A percentile compares a stretch with the other conserved stretches of the same genome.
Conservation (phyloP, 2,888 invertebrate species). For the Brachycybe producta region DNA sequence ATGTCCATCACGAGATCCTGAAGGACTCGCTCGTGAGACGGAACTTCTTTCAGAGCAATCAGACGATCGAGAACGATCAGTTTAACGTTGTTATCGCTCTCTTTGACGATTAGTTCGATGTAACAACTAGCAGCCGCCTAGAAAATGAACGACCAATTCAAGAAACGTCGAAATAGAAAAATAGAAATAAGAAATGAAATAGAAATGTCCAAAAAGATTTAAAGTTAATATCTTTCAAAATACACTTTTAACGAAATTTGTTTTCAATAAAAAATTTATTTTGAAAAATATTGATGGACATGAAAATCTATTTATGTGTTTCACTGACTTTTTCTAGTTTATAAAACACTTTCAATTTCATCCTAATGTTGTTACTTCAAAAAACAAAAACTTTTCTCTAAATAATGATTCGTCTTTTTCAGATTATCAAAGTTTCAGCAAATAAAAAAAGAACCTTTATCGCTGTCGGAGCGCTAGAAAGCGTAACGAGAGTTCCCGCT, state of each 20-base stretch:
- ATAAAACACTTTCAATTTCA: no score
- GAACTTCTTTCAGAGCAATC: slow-evolving; percentile 69
- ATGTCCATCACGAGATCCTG: slow-evolving; percentile 93
- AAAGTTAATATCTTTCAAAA: no score
- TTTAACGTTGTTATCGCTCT: slow-evolving; percentile 99
- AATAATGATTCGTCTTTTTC: not conserved
- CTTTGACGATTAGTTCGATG: slow-evolving; percentile 97
- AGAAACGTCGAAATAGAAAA: slow-evolving; percentile 1
- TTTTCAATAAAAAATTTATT: no score
- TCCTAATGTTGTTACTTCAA: no score
- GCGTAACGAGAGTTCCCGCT: slow-evolving; percentile 91
- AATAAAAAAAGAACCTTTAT: slow-evolving; percentile 54
- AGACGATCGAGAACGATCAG: slow-evolving; percentile 91
- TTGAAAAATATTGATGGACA: no score
- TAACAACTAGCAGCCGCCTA: slow-evolving; percentile 92
- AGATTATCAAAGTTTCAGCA: slow-evolving; percentile 1
- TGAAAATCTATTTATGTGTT: no score
- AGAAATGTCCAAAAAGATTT: slow-evolving; percentile 1
- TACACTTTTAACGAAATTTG: no score
- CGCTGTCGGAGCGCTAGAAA: slow-evolving; percentile 95
- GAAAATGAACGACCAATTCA: no score
- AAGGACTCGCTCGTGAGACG: slow-evolving; percentile 70
- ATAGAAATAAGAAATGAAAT: slow-evolving; percentile 17
- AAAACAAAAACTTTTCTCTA: not conserved
- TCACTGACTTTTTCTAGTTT: no score